Evolutionary conservation across 2,113 vertebrate genomes (phyloP), one percentile per base, ranked within the genome.

Genomic region (Dromiciops gliroides): DNA sequence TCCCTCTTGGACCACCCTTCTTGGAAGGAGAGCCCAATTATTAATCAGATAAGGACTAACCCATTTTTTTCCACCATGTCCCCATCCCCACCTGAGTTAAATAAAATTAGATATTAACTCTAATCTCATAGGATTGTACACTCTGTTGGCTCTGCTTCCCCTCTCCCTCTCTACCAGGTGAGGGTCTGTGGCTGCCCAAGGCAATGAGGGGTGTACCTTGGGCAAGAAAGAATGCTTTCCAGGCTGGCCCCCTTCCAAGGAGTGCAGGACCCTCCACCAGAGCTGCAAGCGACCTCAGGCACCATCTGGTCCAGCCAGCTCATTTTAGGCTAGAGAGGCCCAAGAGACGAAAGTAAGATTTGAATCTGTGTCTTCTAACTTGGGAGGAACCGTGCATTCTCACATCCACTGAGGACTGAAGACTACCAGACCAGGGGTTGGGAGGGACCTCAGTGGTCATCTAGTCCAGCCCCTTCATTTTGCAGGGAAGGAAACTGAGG

Each of bases 41-140:
- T 24, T 89, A 51, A 60, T 52, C 56, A 53, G 52, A 95, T 31
- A 24, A 56, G 7, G 50, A 16, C 31, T 26, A 47, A 26, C 1
- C 52, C 51, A 50, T 37, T 88, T 67, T 67, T 91, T 48, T 50
- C 60, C 25, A 11, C 93, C 19, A 16, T 92, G 60, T 50, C 89
- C 49, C 90, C 50, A 48, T n/a, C 37, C 49, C 92, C 67, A 67
- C 47, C 60, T 47, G 92, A 48, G 92, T 89, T 83, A 93, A 91
- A 92, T 50, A 48, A 92, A 94, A 97, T 91, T 90, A 92, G 24
- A 60, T 48, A 93, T 94, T 95, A 95, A 96, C 75, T 67, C 93
- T 67, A 52, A 10, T 22, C 31, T 51, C 95, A 83, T 6, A 24
- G 14, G 2, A 89, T 8, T 89, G 50, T 89, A 52, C 31, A 53